These are phyloP conservation scores for Megaustenia siamemsis DNA, from an alignment of 2,888 invertebrate genomes.

Conservation along the genomic window DNA sequence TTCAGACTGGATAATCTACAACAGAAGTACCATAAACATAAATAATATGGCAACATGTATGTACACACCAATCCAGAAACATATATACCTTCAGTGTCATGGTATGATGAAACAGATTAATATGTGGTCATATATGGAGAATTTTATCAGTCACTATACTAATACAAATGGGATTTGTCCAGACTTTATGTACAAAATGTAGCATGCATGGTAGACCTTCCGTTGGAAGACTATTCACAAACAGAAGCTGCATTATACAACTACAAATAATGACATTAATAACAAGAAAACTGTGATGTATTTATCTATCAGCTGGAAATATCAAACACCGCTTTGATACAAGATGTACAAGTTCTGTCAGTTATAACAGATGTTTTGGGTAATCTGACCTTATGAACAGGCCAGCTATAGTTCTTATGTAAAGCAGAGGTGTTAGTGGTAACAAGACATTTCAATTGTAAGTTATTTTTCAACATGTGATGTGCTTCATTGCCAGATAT, in stretches of 20 bases:
- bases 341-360: background rate
- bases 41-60: too few species aligned
- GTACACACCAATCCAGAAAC: too few species aligned
- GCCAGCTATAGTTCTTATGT: background rate
- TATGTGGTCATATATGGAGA: too few species aligned
- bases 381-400: background rate
- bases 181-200: slow-evolving; percentile 9
- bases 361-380: background rate
- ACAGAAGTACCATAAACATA: too few species aligned
- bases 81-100: too few species aligned
- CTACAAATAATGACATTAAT: too few species aligned
- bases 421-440: too few species aligned
- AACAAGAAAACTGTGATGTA: too few species aligned
- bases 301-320: background rate
- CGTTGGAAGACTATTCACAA: slow-evolving; percentile 2
- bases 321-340: background rate
- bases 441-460: background rate
- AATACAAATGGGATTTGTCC: background rate
- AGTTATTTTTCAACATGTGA: background rate
- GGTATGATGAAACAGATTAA: too few species aligned
- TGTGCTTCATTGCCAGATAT: too few species aligned
- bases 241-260: background rate
- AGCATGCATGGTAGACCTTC: background rate
- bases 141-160: too few species aligned
- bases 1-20: too few species aligned